A percentile compares a stretch with the other conserved stretches of the same genome.
These are phyloP conservation scores for Toxotes lorentzi DNA, from an alignment of 2,797 vertebrate genomes.

Conservation along the genomic window DNA sequence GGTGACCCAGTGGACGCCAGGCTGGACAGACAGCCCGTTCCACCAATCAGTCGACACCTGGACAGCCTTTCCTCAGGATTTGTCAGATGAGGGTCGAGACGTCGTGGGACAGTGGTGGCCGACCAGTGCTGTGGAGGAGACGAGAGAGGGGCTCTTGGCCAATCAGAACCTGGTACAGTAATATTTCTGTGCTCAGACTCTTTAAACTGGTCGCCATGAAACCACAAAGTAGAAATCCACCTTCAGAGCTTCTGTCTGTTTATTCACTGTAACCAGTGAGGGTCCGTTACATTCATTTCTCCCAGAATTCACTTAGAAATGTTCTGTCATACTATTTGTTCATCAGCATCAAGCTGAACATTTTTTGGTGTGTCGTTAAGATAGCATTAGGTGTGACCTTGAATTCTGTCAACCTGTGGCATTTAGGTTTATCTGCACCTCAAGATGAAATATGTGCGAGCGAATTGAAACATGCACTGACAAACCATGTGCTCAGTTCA, in stretches of 20 bases:
- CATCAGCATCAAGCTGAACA: not conserved
- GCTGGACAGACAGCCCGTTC: constrained; percentile 60
- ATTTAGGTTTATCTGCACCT: not conserved
- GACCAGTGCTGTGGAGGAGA: constrained; percentile 65
- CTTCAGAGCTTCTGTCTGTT: not conserved
- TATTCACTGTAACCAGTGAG: not conserved
- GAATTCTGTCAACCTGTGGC: not conserved
- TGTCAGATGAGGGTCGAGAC: constrained; percentile 41
- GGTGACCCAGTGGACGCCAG: constrained; percentile 61
- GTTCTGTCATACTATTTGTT: not conserved
- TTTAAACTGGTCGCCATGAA: not conserved
- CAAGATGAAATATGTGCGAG: not conserved
- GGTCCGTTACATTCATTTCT: not conserved
- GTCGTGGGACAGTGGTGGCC: constrained; percentile 81
- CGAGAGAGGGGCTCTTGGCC: constrained; percentile 36
- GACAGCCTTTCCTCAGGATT: constrained; percentile 81
- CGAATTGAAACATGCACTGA: not conserved
- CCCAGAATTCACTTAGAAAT: not conserved
- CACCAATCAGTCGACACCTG: constrained; percentile 76
- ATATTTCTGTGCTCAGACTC: not conserved
- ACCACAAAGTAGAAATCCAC: not conserved
- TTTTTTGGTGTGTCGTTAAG: not conserved
- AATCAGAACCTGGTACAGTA: constrained; percentile 74
- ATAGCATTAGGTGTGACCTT: not conserved
- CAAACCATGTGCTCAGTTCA: not conserved